These are phyloP conservation scores for Halcyon smyrnensis DNA, from an alignment of 2,797 vertebrate genomes.

Conservation along the genomic window DNA sequence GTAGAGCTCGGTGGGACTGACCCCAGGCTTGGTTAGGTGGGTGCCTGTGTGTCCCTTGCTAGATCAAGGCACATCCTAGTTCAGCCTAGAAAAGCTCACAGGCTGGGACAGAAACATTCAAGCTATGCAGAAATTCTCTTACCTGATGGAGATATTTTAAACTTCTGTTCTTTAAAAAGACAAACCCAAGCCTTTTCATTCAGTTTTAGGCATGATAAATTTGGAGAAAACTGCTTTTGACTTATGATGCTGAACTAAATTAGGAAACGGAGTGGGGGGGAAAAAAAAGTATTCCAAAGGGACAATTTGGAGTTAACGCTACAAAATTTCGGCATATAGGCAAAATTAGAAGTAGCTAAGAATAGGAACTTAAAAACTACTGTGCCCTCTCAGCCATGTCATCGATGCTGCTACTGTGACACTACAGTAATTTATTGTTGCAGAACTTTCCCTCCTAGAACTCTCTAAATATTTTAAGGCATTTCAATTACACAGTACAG, in stretches of 20 bases:
- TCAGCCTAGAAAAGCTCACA: neutral
- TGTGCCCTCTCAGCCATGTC: neutral
- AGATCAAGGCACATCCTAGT: neutral
- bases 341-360: neutral
- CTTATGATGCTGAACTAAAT: neutral
- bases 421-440: constrained; percentile 31
- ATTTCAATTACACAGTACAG: constrained; percentile 44
- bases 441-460: constrained; percentile 37
- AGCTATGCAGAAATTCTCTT: neutral
- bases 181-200: neutral
- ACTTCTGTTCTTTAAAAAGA: neutral
- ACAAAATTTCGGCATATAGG: neutral
- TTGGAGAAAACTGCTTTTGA: neutral
- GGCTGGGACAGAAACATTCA: neutral
- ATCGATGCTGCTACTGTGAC: neutral
- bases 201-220: neutral
- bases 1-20: neutral
- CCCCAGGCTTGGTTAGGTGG: neutral
- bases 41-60: fast-evolving
- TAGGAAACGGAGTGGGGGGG: neutral
- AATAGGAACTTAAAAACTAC: constrained; percentile 6
- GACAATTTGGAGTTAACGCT: neutral
- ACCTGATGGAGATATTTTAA: neutral
- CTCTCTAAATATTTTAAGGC: constrained; percentile 61
- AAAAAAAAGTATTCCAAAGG: neutral